Percentiles rank a stretch among this genome's conserved stretches.
These are phyloP conservation scores for Mustelus asterias DNA, from an alignment of 2,113 vertebrate species.

Conservation along the genomic window DNA sequence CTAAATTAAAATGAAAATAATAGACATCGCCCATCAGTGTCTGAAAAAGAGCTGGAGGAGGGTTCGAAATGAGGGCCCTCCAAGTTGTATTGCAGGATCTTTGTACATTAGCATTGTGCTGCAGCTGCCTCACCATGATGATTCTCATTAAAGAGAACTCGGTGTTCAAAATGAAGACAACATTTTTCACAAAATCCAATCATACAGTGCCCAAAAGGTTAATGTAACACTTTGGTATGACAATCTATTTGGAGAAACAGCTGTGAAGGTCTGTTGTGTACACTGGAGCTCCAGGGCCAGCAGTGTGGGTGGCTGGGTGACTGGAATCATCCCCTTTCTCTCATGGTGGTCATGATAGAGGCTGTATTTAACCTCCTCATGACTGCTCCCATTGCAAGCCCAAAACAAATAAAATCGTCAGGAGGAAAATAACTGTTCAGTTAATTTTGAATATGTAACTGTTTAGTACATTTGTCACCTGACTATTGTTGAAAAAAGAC, in stretches of 20 bases:
- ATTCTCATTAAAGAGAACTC: neutral
- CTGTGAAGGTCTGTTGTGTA: conserved; percentile 35
- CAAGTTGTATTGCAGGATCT: neutral
- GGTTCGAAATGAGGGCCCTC: too few species aligned
- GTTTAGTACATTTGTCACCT: neutral
- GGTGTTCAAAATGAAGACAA: neutral
- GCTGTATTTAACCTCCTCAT: neutral
- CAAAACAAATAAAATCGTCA: neutral
- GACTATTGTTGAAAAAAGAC: too few species aligned
- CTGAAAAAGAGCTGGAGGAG: neutral
- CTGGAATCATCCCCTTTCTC: neutral
- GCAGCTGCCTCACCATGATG: neutral
- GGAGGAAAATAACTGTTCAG: neutral
- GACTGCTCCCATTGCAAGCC: neutral
- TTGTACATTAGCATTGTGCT: neutral
- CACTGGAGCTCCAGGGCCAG: conserved; percentile 28
- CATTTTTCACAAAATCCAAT: neutral
- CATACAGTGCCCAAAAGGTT: conserved; percentile 17
- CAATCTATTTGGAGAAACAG: conserved; percentile 18
- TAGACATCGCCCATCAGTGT: neutral
- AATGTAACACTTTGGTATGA: conserved; percentile 25
- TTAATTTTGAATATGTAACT: neutral
- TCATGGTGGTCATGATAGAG: conserved; percentile 27
- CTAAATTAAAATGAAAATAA: neutral
- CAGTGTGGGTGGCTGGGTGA: conserved; percentile 37